Evolutionary conservation across 2,797 vertebrate genomes (phyloP).

Genomic region (Ispidina picta): DNA sequence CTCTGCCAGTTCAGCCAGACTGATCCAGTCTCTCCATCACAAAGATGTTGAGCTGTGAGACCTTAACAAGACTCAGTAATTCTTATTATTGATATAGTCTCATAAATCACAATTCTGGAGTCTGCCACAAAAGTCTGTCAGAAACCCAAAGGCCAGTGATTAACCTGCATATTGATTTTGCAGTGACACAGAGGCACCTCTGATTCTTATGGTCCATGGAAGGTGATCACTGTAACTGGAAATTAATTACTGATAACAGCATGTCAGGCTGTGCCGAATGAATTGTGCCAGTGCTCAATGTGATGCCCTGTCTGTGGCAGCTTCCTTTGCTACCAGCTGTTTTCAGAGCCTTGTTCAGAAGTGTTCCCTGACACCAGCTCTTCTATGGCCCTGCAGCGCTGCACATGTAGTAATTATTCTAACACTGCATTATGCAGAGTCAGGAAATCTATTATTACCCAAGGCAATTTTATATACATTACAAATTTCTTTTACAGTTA

Average conservation of each 20-base stretch:
- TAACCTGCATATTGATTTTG: fast-evolving
- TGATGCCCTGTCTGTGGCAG: background rate
- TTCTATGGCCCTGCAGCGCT: background rate
- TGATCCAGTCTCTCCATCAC: fast-evolving
- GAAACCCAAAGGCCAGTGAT: background rate
- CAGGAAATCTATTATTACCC: background rate
- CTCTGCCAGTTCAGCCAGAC: background rate
- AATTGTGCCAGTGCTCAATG: fast-evolving
- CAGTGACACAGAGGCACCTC: background rate
- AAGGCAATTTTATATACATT: conserved; percentile 28
- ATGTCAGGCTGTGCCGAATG: fast-evolving
- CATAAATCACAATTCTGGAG: background rate
- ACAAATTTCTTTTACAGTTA: conserved; percentile 26
- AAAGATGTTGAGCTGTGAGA: fast-evolving
- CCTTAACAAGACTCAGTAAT: background rate
- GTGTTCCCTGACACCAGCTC: background rate
- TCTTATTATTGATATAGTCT: background rate
- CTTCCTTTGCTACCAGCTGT: background rate
- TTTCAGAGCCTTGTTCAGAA: background rate
- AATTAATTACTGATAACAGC: fast-evolving
- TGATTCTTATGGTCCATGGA: background rate
- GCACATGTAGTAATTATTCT: background rate
- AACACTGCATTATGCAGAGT: background rate
- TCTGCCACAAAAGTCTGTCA: background rate
- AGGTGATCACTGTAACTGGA: background rate